phyloP scores from a whole-genome alignment of 1,140 invertebrate species.

The Halictus rubicundus region DNA sequence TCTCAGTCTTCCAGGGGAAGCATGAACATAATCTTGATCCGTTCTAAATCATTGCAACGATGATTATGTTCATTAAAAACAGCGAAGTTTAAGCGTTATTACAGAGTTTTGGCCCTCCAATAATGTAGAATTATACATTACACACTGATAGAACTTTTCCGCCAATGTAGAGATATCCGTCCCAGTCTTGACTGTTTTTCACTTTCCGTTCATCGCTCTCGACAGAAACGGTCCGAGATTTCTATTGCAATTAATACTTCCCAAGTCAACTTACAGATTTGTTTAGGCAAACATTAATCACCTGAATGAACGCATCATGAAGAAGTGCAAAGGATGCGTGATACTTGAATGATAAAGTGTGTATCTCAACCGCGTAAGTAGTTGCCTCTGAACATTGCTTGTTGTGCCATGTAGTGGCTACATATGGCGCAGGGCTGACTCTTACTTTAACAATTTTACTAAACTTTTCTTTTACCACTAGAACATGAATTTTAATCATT shows the following conservation, averaged over 20 bases:
- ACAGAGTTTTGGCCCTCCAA: conserved; percentile 2
- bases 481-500: not conserved
- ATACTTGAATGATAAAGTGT: conserved; percentile 37
- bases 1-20: conserved; percentile 15
- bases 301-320: conserved; percentile 39
- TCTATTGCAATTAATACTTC: not conserved
- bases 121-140: conserved; percentile 23
- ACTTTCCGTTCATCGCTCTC: conserved; percentile 16
- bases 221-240: conserved; percentile 14
- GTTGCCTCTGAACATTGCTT: conserved; percentile 41
- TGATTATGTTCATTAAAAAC: not conserved
- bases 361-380: conserved; percentile 32
- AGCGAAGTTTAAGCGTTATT: conserved; percentile 4
- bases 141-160: conserved; percentile 29
- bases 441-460: conserved; percentile 21
- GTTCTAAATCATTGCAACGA: conserved; percentile 24
- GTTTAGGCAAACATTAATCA: conserved; percentile 41
- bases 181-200: conserved; percentile 35
- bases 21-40: not conserved
- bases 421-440: conserved; percentile 6
- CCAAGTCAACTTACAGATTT: conserved; percentile 12
- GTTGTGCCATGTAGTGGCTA: conserved; percentile 33
- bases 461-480: not conserved
- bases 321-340: conserved; percentile 34
- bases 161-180: conserved; percentile 20